Conservation (phyloP, 2,797 vertebrate genomes). For the Danio tinwini region DNA sequence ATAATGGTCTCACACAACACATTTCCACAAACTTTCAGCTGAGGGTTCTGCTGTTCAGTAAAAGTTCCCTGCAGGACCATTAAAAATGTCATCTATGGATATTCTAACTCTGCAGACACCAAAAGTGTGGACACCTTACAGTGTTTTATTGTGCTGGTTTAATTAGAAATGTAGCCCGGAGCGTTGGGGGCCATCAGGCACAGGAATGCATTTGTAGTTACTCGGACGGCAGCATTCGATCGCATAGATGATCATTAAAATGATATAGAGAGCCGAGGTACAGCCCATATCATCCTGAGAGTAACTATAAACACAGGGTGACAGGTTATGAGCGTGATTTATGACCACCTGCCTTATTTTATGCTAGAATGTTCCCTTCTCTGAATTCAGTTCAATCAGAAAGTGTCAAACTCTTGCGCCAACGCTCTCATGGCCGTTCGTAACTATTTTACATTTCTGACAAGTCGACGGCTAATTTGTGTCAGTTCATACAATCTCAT, state of each 20-base stretch:
- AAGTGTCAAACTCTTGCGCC: neutral
- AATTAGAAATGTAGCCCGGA: conserved; percentile 48
- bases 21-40: conserved; percentile 39
- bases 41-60: conserved; percentile 19
- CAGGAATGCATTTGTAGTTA: conserved; percentile 49
- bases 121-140: conserved; percentile 18
- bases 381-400: conserved; percentile 66
- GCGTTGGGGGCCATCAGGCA: conserved; percentile 29
- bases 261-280: conserved; percentile 69
- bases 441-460: neutral
- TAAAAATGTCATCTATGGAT: conserved; percentile 24
- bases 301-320: conserved; percentile 64
- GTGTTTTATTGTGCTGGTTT: conserved; percentile 51
- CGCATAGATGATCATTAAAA: conserved; percentile 44
- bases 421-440: neutral
- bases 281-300: conserved; percentile 66
- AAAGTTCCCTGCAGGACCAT: conserved; percentile 22
- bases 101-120: conserved; percentile 31
- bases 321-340: conserved; percentile 44
- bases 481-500: neutral
- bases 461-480: neutral
- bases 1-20: conserved; percentile 50
- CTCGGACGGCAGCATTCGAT: conserved; percentile 36
- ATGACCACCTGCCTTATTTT: conserved; percentile 26
- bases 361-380: conserved; percentile 41